phyloP scores from a whole-genome alignment of 2,888 invertebrate species.

The Drosophila hamatofila region DNA sequence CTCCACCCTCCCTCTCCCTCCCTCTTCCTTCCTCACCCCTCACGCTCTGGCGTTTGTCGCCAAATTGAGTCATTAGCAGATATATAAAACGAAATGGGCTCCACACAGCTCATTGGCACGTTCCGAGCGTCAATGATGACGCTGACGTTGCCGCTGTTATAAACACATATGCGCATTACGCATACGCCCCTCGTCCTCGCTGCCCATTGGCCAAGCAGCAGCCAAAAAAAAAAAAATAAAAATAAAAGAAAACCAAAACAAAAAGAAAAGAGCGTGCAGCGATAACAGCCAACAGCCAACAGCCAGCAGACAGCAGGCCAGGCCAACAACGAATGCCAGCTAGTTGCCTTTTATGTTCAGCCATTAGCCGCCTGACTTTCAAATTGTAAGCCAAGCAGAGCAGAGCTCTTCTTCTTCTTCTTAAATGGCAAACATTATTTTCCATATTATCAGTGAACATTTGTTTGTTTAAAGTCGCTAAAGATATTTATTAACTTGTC shows the following conservation, averaged over 20 bases:
- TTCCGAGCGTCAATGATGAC: slow-evolving; percentile 51
- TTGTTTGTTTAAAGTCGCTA: not conserved
- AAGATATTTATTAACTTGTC: not conserved
- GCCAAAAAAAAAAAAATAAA: not conserved
- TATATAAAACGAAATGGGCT: slow-evolving; percentile 70
- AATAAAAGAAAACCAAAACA: not conserved
- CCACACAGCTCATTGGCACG: slow-evolving; percentile 77
- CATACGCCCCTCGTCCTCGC: slow-evolving; percentile 46
- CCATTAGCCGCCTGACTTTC: slow-evolving; percentile 27
- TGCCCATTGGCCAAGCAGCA: slow-evolving; percentile 5
- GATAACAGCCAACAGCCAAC: slow-evolving; percentile 7
- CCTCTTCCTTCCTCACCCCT: not conserved
- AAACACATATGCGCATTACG: slow-evolving; percentile 58
- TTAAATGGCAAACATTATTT: slow-evolving; percentile 8
- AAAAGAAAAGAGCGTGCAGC: slow-evolving; percentile 14
- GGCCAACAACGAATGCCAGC: slow-evolving; percentile 16
- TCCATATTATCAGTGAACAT: not conserved
- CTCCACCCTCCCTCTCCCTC: fast-evolving
- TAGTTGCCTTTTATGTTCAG: slow-evolving; percentile 30
- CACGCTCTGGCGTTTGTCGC: slow-evolving; percentile 42
- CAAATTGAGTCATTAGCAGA: slow-evolving; percentile 79
- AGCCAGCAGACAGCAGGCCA: not conserved
- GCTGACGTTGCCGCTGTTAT: slow-evolving; percentile 37
- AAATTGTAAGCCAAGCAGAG: slow-evolving; percentile 24
- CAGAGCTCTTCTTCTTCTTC: not conserved